Percentiles rank a stretch among this genome's conserved stretches.
Conservation (phyloP, 2,888 invertebrate species). For the Seira musarum region DNA sequence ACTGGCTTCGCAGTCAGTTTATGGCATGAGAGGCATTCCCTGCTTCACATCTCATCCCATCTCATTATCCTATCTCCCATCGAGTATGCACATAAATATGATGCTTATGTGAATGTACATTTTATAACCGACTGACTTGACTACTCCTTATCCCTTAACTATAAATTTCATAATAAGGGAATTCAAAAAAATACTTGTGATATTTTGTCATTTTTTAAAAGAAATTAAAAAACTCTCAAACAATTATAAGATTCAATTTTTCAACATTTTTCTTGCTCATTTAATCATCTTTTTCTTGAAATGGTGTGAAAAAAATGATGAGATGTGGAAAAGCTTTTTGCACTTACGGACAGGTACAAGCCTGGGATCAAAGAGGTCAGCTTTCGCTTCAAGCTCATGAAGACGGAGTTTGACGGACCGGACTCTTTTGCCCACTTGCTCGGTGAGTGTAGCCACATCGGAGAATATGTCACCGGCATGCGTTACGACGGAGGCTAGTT, state of each 20-base stretch:
- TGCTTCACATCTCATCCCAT: constrained; percentile 2
- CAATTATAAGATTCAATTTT: too few species aligned
- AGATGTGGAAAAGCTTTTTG: constrained; percentile 21
- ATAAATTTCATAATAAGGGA: too few species aligned
- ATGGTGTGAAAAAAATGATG: not conserved
- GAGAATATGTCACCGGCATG: constrained; percentile 90
- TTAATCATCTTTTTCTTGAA: not conserved
- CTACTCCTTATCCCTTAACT: too few species aligned
- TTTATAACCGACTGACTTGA: too few species aligned
- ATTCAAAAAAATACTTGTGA: too few species aligned
- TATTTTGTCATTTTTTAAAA: too few species aligned
- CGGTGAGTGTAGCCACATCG: constrained; percentile 84
- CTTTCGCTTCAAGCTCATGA: constrained; percentile 80
- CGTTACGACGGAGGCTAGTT: constrained; percentile 87
- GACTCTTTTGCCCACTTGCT: constrained; percentile 82
- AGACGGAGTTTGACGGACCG: constrained; percentile 81
- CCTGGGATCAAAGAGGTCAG: constrained; percentile 86
- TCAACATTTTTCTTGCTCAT: too few species aligned
- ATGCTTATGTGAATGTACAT: too few species aligned
- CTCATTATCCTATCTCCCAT: not conserved
- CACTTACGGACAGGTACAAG: constrained; percentile 96
- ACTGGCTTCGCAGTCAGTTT: not conserved
- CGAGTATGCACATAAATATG: too few species aligned
- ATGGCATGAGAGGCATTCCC: not conserved
- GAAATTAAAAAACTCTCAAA: too few species aligned